Conservation (phyloP, 1,140 invertebrate species). For the Micrasema longulum region DNA sequence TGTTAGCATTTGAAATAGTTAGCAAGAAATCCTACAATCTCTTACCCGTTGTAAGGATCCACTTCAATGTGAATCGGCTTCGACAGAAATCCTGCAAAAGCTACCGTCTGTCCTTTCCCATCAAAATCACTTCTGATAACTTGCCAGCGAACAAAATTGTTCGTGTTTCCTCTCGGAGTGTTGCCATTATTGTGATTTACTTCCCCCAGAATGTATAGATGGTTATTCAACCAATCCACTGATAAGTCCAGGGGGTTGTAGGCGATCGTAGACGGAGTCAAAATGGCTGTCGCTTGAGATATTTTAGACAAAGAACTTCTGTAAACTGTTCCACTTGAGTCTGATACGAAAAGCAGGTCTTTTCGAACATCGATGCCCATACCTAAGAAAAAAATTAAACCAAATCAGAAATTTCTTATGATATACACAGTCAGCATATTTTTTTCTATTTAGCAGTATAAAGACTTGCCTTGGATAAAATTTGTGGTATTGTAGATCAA, state of each 20-base stretch:
- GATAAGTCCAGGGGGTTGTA: slow-evolving; percentile 76
- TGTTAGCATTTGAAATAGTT: too few relatives aligned
- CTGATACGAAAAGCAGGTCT: slow-evolving; percentile 80
- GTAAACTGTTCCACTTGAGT: slow-evolving; percentile 74
- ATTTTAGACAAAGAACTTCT: slow-evolving; percentile 62
- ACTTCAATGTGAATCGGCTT: slow-evolving; percentile 84
- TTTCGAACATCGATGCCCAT: slow-evolving; percentile 79
- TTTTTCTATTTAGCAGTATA: too few relatives aligned
- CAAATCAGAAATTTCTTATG: too few relatives aligned
- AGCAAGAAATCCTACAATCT: slow-evolving; percentile 15
- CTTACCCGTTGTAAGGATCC: slow-evolving; percentile 91
- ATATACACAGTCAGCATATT: too few relatives aligned
- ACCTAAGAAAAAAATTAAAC: slow-evolving; percentile 75
- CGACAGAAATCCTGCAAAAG: slow-evolving; percentile 74
- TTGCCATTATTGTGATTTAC: slow-evolving; percentile 67
- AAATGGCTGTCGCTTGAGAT: slow-evolving; percentile 65
- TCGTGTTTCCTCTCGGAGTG: slow-evolving; percentile 54
- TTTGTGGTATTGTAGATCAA: slow-evolving; percentile 59
- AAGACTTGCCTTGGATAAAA: slow-evolving; percentile 43
- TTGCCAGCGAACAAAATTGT: slow-evolving; percentile 70
- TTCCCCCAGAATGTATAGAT: slow-evolving; percentile 83
- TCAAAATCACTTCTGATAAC: slow-evolving; percentile 81
- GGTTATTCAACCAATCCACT: slow-evolving; percentile 89
- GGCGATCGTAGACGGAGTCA: slow-evolving; percentile 69
- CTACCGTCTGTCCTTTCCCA: slow-evolving; percentile 75